Base-by-base conservation (phyloP, 64 coral and sea anemone genomes). In the Porites australiensis region DNA sequence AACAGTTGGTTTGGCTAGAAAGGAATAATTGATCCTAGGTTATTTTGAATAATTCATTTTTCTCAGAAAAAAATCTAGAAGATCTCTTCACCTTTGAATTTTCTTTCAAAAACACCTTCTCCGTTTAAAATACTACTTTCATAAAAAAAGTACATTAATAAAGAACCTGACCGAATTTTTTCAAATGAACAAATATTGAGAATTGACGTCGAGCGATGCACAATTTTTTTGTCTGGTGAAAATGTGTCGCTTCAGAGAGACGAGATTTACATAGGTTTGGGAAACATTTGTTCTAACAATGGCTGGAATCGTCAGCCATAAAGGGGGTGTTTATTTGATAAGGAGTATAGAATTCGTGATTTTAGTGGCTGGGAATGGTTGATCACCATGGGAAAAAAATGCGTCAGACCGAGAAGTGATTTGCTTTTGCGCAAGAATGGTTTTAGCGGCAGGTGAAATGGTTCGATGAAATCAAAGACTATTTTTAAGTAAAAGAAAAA, bases 41-140 rank as follows among this genome's bases (percentile, higher is more conserved):
- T 95, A 70, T 74, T 72, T 90, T 94, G 88, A 94, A 94, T 97
- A 94, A 94, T 97, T 97, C 74, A 97, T 91, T 78, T 72, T 84
- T 44, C 15, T 54, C 44, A 69, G 20, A 85, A 60, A 64, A 93
- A 86, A 60, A 70, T 69, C 47, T 22, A 54, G 55, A 71, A 93
- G 82, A 81, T 70, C 60, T 58, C n/a, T 48, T 48, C 37, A 80
- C 64, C 21, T 37, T 58, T 51, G 64, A 88, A 59, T 57, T 16
- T 84, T 64, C 13, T 55, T 66, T 55, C 70, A 14, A 73, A 46
- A 73, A 73, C 13, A 10, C 8, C 8, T 47, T 76, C 46, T 7
- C 3, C 73, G 16, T 50, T 57, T 57, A 57, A 57, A 57, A 37
- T 37, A 37, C 27, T 37, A 37, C 27, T 57, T 57, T 57, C 54